A percentile compares a stretch with the other conserved stretches of the same genome.
These are phyloP conservation scores for Chrysolophus pictus DNA, from an alignment of 2,797 vertebrate genomes.

Conservation along the genomic window DNA sequence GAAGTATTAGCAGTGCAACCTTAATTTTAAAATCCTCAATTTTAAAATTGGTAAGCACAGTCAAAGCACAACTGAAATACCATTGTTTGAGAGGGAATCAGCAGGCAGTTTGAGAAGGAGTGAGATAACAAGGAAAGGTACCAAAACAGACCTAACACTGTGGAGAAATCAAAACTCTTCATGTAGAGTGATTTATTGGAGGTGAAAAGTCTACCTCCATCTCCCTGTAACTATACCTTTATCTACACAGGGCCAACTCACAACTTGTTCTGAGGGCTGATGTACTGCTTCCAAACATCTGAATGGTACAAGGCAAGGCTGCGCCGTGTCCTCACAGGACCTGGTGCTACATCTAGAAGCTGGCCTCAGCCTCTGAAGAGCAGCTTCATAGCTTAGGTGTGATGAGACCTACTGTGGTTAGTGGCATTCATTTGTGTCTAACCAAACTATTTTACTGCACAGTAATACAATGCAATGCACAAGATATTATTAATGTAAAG, in stretches of 20 bases:
- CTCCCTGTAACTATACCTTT: not conserved
- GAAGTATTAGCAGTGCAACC: not conserved
- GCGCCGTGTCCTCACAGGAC: rapidly evolving
- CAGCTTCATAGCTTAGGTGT: not conserved
- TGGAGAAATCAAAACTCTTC: not conserved
- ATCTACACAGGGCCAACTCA: not conserved
- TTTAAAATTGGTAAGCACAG: not conserved
- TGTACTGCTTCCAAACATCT: not conserved
- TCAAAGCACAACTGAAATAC: not conserved
- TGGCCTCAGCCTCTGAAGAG: not conserved
- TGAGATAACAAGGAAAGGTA: not conserved
- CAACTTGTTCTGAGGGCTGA: rapidly evolving
- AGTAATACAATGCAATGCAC: not conserved
- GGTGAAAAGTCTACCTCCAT: not conserved
- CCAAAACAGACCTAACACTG: not conserved
- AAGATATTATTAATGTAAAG: not conserved
- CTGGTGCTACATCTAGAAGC: not conserved
- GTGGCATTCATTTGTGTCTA: not conserved
- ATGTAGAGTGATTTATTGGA: not conserved
- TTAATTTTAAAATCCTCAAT: not conserved
- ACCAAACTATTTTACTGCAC: not conserved
- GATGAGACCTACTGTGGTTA: not conserved
- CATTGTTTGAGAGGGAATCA: not conserved
- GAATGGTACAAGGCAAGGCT: rapidly evolving
- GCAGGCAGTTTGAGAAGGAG: not conserved